Conservation (phyloP, 2,888 invertebrate genomes). For the Hirtodrosophila trivittata region DNA sequence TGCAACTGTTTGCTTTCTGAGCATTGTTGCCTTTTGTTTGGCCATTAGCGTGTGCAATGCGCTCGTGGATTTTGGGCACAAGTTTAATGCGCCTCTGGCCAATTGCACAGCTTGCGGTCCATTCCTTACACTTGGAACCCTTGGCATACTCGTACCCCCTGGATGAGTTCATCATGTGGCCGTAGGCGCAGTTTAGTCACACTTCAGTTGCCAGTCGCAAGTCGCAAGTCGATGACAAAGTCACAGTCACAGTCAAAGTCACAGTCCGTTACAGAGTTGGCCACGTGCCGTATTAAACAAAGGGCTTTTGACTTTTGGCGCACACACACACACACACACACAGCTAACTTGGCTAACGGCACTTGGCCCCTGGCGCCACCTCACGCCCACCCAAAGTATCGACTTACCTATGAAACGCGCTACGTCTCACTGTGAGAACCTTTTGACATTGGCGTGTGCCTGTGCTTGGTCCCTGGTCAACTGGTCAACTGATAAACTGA, state of each 20-base stretch:
- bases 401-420: conserved; percentile 5
- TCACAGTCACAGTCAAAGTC: conserved; percentile 13
- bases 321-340: conserved; percentile 32
- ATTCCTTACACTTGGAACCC: conserved; percentile 8
- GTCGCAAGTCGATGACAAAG: conserved; percentile 5
- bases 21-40: conserved; percentile 43
- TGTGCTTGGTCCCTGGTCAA: conserved; percentile 1
- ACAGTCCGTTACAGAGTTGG: conserved; percentile 19
- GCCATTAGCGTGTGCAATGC: conserved; percentile 56
- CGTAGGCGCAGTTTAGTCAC: conserved; percentile 69
- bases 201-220: conserved; percentile 58
- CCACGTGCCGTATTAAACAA: conserved; percentile 56
- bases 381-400: conserved; percentile 23
- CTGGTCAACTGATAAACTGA: not conserved
- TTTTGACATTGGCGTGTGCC: conserved; percentile 76
- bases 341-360: conserved; percentile 48
- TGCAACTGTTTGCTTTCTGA: conserved; percentile 74
- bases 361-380: conserved; percentile 25
- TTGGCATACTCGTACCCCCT: not conserved
- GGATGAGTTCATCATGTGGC: conserved; percentile 31
- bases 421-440: conserved; percentile 55
- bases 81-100: conserved; percentile 41
- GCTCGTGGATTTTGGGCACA: conserved; percentile 38
- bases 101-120: conserved; percentile 69
- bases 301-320: conserved; percentile 61